Conservation (phyloP, 1,140 invertebrate genomes). For the Metopolophium dirhodum region DNA sequence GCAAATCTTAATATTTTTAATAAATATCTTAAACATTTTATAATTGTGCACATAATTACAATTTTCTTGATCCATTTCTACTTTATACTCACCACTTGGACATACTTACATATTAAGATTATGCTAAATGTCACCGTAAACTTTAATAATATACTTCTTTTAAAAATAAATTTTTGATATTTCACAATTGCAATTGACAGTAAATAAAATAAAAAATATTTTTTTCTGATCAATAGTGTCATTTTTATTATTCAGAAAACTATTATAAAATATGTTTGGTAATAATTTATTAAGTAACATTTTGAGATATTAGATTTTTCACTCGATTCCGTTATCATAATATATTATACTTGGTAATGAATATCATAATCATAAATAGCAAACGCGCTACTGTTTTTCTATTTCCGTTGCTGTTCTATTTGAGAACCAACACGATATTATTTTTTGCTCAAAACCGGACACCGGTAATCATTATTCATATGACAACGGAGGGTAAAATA, state of each 20-base stretch:
- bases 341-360: background rate
- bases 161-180: background rate
- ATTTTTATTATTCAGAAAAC: background rate
- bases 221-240: background rate
- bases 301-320: background rate
- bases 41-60: background rate
- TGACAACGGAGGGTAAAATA: constrained; percentile 34
- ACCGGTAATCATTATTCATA: constrained; percentile 53
- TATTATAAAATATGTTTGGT: background rate
- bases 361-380: background rate
- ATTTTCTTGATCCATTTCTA: background rate
- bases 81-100: background rate
- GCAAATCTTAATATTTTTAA: background rate
- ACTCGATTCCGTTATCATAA: background rate
- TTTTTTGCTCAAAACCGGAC: background rate
- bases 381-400: background rate
- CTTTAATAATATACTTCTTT: background rate
- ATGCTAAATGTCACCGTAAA: background rate
- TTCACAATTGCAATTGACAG: background rate
- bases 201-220: no score
- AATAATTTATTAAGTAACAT: no score
- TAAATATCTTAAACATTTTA: background rate
- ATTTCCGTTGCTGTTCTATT: no score
- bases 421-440: background rate
- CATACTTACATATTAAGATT: background rate